Evolutionary conservation across 2,888 invertebrate species (phyloP).

Genomic region (Brachyptera risi): DNA sequence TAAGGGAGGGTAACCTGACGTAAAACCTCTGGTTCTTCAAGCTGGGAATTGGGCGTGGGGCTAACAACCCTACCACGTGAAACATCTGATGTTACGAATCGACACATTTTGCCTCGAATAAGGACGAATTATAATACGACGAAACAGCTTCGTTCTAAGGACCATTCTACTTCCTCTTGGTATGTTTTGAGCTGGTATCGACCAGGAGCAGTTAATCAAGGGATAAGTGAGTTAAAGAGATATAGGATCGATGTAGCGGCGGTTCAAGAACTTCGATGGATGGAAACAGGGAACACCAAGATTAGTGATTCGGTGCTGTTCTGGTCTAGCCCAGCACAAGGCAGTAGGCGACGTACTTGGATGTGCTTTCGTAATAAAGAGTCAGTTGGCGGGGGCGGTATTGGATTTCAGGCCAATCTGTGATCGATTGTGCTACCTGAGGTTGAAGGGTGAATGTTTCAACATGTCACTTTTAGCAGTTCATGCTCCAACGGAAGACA

Average conservation of each 20-base stretch:
- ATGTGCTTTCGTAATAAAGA: neutral
- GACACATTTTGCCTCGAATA: neutral
- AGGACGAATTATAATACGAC: no score
- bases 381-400: no score
- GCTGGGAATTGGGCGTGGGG: neutral
- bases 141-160: no score
- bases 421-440: neutral
- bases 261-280: no score
- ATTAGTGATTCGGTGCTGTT: neutral
- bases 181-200: no score
- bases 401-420: neutral
- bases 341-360: neutral
- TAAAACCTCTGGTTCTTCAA: neutral
- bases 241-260: neutral
- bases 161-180: no score
- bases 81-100: neutral
- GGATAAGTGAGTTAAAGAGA: no score
- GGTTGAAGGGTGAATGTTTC: neutral
- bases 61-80: neutral
- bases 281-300: no score
- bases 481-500: neutral
- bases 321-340: neutral
- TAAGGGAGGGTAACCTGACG: neutral
- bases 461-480: neutral
- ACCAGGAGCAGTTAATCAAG: neutral